These are phyloP conservation scores for Cryptotis parvus DNA, from an alignment of 2,113 vertebrate genomes.

Conservation along the genomic window DNA sequence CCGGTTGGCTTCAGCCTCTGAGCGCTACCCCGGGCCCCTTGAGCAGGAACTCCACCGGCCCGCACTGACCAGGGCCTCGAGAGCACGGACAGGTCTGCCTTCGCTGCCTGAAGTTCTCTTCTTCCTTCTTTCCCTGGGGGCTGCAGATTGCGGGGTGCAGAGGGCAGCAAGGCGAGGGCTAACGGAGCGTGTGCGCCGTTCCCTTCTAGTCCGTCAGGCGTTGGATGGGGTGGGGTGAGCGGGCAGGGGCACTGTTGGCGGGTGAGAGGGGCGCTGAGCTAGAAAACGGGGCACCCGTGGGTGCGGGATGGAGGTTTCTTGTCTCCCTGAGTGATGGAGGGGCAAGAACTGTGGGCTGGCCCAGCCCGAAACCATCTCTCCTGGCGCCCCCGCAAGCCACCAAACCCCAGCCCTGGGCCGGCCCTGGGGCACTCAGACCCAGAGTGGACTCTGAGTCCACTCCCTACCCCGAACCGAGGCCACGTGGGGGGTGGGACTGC, in stretches of 20 bases:
- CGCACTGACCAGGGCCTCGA: background rate
- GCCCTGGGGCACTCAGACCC: background rate
- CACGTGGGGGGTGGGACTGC: too few species aligned
- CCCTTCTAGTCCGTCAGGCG: background rate
- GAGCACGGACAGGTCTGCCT: too few species aligned
- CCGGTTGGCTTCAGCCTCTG: too few species aligned
- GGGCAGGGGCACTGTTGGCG: conserved; percentile 10
- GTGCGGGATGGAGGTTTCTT: conserved; percentile 61
- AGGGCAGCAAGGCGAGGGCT: background rate
- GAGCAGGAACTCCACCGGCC: background rate
- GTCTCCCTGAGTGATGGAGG: conserved; percentile 77
- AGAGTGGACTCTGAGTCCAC: too few species aligned
- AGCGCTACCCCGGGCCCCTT: too few species aligned
- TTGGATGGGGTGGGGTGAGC: background rate
- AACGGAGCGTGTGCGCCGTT: conserved; percentile 9
- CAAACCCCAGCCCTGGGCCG: background rate
- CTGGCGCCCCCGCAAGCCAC: background rate
- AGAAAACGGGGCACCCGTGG: conserved; percentile 62
- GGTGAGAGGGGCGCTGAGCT: conserved; percentile 12
- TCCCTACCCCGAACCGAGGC: too few species aligned
- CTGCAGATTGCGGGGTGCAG: background rate
- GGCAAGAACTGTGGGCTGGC: conserved; percentile 22
- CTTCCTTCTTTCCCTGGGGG: background rate
- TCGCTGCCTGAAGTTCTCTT: background rate
- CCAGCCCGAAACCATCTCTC: conserved; percentile 37